These are phyloP conservation scores for Ptychodera flava DNA, from an alignment of 35 echinoderm and acorn worm species.

Conservation along the genomic window DNA sequence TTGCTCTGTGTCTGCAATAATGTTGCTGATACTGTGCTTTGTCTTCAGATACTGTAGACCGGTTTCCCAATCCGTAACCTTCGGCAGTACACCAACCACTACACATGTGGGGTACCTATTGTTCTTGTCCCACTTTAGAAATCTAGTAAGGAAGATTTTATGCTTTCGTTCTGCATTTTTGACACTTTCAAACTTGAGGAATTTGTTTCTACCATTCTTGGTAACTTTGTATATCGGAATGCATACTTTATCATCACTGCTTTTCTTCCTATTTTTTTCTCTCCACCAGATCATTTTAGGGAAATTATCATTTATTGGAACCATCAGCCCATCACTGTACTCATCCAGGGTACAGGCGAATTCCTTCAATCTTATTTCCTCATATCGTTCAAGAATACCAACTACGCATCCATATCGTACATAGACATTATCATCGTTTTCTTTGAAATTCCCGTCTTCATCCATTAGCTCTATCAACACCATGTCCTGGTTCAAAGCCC, in stretches of 20 bases:
- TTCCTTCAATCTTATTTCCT: constrained; percentile 52
- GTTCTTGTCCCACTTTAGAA: neutral
- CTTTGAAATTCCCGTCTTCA: neutral
- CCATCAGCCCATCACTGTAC: constrained; percentile 65
- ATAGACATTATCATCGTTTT: neutral
- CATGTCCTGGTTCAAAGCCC: constrained; percentile 58
- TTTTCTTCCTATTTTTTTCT: neutral
- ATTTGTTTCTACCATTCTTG: neutral
- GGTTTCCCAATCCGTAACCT: neutral
- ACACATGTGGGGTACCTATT: neutral
- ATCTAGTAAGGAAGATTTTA: neutral
- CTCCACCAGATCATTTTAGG: constrained; percentile 57
- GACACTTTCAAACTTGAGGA: neutral
- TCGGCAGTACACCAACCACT: neutral
- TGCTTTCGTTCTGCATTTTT: neutral
- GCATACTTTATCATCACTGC: neutral
- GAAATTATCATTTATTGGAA: constrained; percentile 62
- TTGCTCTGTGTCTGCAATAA: neutral
- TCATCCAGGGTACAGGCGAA: constrained; percentile 84
- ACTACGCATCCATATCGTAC: constrained; percentile 70
- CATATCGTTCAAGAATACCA: constrained; percentile 49
- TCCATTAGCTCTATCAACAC: constrained; percentile 52
- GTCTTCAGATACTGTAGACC: neutral
- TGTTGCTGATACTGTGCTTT: neutral
- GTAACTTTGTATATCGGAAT: neutral